phyloP scores from a whole-genome alignment of 2,888 invertebrate species.

The Acheta domesticus region DNA sequence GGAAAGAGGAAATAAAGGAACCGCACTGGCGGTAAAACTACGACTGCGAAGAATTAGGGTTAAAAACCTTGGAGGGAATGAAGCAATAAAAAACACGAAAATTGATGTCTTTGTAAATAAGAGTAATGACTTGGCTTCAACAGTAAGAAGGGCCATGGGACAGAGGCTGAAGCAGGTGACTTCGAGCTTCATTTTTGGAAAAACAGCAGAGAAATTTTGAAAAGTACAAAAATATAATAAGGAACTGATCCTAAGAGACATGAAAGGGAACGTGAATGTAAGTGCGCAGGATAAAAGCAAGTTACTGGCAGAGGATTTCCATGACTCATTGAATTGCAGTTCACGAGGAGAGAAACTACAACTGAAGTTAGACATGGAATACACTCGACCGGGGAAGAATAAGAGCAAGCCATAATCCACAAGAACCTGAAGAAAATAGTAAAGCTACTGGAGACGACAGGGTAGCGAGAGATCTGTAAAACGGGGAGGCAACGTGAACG shows the following conservation, averaged over 20 bases:
- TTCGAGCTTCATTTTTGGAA: background rate
- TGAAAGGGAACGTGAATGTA: background rate
- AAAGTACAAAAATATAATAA: background rate
- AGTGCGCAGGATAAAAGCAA: background rate
- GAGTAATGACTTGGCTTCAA: background rate
- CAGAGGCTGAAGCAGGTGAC: background rate
- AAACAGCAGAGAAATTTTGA: background rate
- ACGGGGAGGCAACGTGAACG: background rate
- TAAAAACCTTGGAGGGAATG: background rate
- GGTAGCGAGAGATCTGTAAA: background rate
- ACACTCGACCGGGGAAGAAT: background rate
- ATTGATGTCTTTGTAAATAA: background rate
- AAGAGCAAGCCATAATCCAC: background rate
- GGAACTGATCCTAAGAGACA: background rate
- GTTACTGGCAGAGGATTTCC: background rate
- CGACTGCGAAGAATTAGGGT: no score
- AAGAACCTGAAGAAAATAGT: background rate
- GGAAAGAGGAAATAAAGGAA: background rate
- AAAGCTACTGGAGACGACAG: background rate
- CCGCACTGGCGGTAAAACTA: background rate
- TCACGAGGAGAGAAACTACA: background rate
- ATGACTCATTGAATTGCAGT: background rate
- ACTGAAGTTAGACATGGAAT: background rate
- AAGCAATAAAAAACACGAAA: background rate
- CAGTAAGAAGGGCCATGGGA: background rate